These are phyloP conservation scores for Calephelis perditalis DNA, from an alignment of 2,888 invertebrate species.

Conservation along the genomic window DNA sequence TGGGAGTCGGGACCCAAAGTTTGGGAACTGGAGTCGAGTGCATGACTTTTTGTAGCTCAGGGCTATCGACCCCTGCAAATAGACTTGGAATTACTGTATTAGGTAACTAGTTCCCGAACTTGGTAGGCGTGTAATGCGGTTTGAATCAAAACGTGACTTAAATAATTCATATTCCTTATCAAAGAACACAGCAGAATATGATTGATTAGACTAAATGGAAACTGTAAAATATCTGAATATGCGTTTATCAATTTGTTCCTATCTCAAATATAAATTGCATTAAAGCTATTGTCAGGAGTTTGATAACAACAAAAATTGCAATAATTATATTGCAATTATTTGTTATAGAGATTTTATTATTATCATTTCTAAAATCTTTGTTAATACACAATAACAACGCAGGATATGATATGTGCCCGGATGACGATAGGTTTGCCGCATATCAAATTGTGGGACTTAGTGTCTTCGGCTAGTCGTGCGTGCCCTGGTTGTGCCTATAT, in stretches of 20 bases:
- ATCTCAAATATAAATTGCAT: too few relatives aligned
- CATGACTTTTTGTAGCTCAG: slow-evolving; percentile 59
- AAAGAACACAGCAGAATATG: slow-evolving; percentile 26
- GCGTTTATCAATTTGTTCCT: neutral
- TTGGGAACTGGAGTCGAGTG: slow-evolving; percentile 27
- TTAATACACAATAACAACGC: too few relatives aligned
- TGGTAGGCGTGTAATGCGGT: slow-evolving; percentile 55
- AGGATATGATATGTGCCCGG: too few relatives aligned
- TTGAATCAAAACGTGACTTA: slow-evolving; percentile 52
- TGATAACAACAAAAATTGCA: too few relatives aligned
- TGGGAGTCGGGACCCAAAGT: too few relatives aligned
- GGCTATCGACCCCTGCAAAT: slow-evolving; percentile 62
- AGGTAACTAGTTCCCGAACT: slow-evolving; percentile 65
- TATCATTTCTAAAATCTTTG: too few relatives aligned
- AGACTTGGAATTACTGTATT: slow-evolving; percentile 70
- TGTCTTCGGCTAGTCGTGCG: too few relatives aligned
- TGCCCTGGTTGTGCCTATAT: too few relatives aligned
- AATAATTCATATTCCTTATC: slow-evolving; percentile 40
- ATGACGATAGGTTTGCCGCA: too few relatives aligned
- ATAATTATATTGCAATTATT: too few relatives aligned
- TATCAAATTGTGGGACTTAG: too few relatives aligned
- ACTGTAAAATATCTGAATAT: neutral
- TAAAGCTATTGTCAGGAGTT: neutral
- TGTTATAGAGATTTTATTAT: too few relatives aligned
- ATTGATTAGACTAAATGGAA: neutral